A percentile compares a stretch with the other conserved stretches of the same genome.
phyloP scores from a whole-genome alignment of 2,797 vertebrate genomes.

The Benthosema pterotum region DNA sequence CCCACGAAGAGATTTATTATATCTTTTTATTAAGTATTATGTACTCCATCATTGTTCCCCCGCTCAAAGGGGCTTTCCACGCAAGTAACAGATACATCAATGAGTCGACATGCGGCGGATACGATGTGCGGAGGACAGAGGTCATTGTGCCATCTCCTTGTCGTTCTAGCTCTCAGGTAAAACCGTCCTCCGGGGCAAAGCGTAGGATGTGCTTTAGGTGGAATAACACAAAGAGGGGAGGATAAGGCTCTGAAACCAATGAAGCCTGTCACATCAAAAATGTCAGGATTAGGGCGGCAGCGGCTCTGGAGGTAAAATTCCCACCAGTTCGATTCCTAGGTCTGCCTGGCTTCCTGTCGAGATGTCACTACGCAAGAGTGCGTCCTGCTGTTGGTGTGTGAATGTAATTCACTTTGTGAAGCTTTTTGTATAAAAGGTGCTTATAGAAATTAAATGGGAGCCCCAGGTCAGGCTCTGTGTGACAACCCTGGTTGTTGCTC shows the following conservation, averaged over 20 bases:
- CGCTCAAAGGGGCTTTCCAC: slow-evolving; percentile 55
- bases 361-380: too few species aligned
- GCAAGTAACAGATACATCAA: slow-evolving; percentile 55
- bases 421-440: too few species aligned
- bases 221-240: slow-evolving; percentile 9
- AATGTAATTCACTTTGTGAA: too few species aligned
- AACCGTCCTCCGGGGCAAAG: slow-evolving; percentile 21
- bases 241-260: not conserved
- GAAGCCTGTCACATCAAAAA: slow-evolving; percentile 10
- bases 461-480: slow-evolving; percentile 1
- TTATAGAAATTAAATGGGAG: not conserved
- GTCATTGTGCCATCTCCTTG: slow-evolving; percentile 43
- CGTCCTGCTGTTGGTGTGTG: too few species aligned
- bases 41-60: slow-evolving; percentile 65
- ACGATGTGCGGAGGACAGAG: slow-evolving; percentile 15
- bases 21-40: slow-evolving; percentile 32
- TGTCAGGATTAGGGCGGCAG: not conserved
- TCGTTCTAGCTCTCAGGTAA: slow-evolving; percentile 25
- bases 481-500: not conserved
- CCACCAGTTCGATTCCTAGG: too few species aligned
- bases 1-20: slow-evolving; percentile 56
- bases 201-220: slow-evolving; percentile 33
- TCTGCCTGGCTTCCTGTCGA: too few species aligned
- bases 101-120: slow-evolving; percentile 37
- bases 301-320: too few species aligned